Base-by-base conservation (phyloP, 2,113 vertebrate species). In the Saguinus imperator region DNA sequence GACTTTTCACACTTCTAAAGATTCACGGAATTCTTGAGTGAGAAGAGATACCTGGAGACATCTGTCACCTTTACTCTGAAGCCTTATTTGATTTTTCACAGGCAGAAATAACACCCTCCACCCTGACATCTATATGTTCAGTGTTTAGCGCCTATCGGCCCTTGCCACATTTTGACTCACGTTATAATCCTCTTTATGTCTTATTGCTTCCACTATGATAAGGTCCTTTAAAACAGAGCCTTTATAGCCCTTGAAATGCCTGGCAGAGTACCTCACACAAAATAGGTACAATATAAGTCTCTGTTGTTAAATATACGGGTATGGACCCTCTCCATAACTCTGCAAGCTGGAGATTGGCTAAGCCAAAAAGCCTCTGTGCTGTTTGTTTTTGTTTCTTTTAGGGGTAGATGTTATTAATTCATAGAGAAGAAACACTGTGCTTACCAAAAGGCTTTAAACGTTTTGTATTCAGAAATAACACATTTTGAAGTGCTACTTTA, bases 401-500 rank as follows among this genome's bases (percentile, higher is more conserved):
- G 57, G 16, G 10, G 8, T 45, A 11, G 61, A 70, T 61, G 43
- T 55, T 76, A 91, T 8, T 85, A 92, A 90, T 64, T 94, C 68
- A 75, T 4, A 70, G 40, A 92, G 75, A 87, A 70, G 72, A 87
- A 23, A 85, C 16, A 87, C 0, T 75, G 25, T n/a, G 27, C 16
- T 40, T 75, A 72, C 18, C 32, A 37, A 17, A 61, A 91, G 29
- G 0, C n/a, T 82, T 86, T 91, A 52, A 20, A 76, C 66, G 76
- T 87, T 90, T 95, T n/a, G 87, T 35, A 84, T 45, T 81, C 50
- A 57, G 35, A 94, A 83, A 89, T 45, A 83, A 90, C n/a, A 17
- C 50, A 68, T 91, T 87, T n/a, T 92, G 66, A 97, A 94, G n/a
- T 77, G 79, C 52, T 66, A 87, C 88, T 77, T 88, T 21, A 32